Conservation (phyloP, 2,113 vertebrate species). For the human (Homo sapiens) region DNA sequence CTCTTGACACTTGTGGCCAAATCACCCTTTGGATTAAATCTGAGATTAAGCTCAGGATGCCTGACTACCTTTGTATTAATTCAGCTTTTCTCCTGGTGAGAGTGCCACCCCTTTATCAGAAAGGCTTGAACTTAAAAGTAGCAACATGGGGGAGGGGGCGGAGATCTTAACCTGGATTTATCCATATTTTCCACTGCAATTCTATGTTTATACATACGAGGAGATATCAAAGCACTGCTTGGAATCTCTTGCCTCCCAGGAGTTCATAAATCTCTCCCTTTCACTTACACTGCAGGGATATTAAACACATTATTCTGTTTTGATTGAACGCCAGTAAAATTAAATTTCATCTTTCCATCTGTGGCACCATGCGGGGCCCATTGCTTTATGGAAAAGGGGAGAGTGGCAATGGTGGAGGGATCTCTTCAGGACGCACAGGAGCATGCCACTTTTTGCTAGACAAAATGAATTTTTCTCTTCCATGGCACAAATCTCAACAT, state of each 20-base stretch:
- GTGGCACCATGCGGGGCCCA: not conserved
- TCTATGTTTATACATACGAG: conserved; percentile 50
- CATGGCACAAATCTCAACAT: conserved; percentile 85
- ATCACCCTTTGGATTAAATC: not conserved
- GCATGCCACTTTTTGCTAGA: conserved; percentile 72
- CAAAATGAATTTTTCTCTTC: conserved; percentile 78
- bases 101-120: not conserved
- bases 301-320: conserved; percentile 85
- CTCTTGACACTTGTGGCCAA: not conserved
- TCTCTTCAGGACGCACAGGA: conserved; percentile 66
- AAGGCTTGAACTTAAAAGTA: conserved; percentile 23
- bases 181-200: not conserved
- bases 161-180: not conserved
- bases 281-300: conserved; percentile 75
- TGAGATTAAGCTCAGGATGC: not conserved
- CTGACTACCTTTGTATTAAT: not conserved
- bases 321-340: conserved; percentile 79
- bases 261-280: conserved; percentile 77
- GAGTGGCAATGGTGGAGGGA: not conserved
- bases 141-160: not conserved
- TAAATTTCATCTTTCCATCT: conserved; percentile 70
- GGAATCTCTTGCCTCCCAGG: conserved; percentile 59
- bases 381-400: not conserved
- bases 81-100: not conserved
- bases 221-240: conserved; percentile 33